Conservation (phyloP, 2,888 invertebrate species). For the Dryobotodes eremita region DNA sequence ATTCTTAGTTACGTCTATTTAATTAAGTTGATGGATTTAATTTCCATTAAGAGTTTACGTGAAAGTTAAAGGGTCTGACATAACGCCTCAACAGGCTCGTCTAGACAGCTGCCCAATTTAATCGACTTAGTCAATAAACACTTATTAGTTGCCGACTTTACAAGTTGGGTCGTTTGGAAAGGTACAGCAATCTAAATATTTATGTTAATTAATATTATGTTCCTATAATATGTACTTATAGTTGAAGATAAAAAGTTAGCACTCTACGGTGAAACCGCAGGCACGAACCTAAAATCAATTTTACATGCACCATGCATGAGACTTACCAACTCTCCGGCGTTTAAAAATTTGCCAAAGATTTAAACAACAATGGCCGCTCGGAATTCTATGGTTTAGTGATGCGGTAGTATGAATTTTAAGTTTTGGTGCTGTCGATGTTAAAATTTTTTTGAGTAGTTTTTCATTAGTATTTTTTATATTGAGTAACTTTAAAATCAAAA, state of each 20-base stretch:
- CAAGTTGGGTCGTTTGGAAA: background rate
- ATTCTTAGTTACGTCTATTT: background rate
- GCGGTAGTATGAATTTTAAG: too few species aligned
- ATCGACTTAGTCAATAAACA: background rate
- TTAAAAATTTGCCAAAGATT: too few species aligned
- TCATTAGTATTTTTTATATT: too few species aligned
- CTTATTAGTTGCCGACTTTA: background rate
- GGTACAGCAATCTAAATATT: background rate
- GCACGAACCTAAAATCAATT: background rate
- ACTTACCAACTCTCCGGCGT: too few species aligned
- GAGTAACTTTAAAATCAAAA: too few species aligned
- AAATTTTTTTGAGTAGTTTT: too few species aligned
- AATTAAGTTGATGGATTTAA: constrained; percentile 1
- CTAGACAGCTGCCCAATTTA: background rate
- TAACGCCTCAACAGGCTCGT: background rate
- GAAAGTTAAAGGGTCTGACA: background rate
- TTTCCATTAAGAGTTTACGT: background rate
- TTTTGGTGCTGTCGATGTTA: too few species aligned
- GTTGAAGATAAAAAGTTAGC: background rate
- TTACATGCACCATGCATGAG: too few species aligned
- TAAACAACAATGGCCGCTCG: too few species aligned
- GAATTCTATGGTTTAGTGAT: too few species aligned
- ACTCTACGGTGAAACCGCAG: background rate
- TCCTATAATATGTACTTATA: background rate
- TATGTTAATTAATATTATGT: background rate